Percentiles rank a stretch among this genome's conserved stretches.
Conservation (phyloP, 2,888 invertebrate genomes). For the Scaeva pyrastri region DNA sequence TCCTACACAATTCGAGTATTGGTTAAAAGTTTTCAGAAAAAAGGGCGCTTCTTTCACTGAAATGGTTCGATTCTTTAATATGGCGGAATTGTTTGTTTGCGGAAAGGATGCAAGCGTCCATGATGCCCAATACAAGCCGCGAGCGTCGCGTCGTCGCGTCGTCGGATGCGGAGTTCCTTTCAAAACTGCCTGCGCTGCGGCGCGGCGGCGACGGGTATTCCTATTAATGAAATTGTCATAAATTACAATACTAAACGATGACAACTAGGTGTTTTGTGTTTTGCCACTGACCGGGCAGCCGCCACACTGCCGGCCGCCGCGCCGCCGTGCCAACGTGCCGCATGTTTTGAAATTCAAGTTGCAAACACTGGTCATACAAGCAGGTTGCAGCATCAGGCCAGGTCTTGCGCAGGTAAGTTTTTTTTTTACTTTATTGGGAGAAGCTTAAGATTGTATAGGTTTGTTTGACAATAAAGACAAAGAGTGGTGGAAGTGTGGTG, state of each 20-base stretch:
- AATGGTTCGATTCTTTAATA: conserved; percentile 6
- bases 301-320: too few species aligned
- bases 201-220: conserved; percentile 34
- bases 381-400: conserved; percentile 41
- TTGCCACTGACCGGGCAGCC: conserved; percentile 46
- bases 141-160: background rate
- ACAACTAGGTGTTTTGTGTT: conserved; percentile 69
- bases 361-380: conserved; percentile 20
- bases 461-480: background rate
- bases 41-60: conserved; percentile 16
- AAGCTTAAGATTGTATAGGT: background rate
- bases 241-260: conserved; percentile 61
- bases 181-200: background rate
- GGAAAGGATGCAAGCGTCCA: background rate
- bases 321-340: too few species aligned
- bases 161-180: too few species aligned
- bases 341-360: conserved; percentile 43
- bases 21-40: background rate
- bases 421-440: background rate
- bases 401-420: background rate
- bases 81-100: background rate
- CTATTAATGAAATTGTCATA: conserved; percentile 72
- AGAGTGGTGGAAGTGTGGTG: conserved; percentile 41
- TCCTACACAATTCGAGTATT: background rate
- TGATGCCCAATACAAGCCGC: background rate